Evolutionary conservation across 2,113 vertebrate species (phyloP).

Genomic region (Chinchilla lanigera): DNA sequence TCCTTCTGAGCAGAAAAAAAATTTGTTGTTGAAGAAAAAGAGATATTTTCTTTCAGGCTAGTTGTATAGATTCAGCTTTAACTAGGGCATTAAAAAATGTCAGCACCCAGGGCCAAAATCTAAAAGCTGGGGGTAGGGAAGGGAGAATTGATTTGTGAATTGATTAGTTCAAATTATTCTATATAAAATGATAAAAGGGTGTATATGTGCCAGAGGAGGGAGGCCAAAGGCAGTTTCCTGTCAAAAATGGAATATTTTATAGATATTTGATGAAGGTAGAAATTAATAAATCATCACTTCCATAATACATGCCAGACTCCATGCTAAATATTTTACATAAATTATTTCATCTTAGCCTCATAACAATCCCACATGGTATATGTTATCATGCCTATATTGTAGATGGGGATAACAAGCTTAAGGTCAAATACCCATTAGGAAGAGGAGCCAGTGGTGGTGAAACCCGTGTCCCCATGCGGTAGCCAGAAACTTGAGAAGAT

Average conservation of each 20-base stretch:
- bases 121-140: background rate
- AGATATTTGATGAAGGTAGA: slow-evolving; percentile 5
- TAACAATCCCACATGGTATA: background rate
- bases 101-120: background rate
- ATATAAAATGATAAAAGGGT: background rate
- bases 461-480: background rate
- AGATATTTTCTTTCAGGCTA: background rate
- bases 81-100: background rate
- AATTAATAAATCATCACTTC: background rate
- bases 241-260: slow-evolving; percentile 9
- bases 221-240: background rate
- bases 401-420: background rate
- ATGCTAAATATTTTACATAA: slow-evolving; percentile 6
- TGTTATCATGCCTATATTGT: background rate
- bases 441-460: background rate
- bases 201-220: rapidly evolving
- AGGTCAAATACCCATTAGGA: background rate
- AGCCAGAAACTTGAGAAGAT: background rate
- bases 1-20: slow-evolving; percentile 4
- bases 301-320: background rate
- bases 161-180: background rate
- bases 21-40: background rate
- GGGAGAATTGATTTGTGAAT: background rate
- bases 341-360: background rate
- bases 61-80: background rate